A percentile compares a stretch with the other conserved stretches of the same genome.
These are phyloP conservation scores for Peromyscus leucopus DNA, from an alignment of 2,113 vertebrate species.

Conservation along the genomic window DNA sequence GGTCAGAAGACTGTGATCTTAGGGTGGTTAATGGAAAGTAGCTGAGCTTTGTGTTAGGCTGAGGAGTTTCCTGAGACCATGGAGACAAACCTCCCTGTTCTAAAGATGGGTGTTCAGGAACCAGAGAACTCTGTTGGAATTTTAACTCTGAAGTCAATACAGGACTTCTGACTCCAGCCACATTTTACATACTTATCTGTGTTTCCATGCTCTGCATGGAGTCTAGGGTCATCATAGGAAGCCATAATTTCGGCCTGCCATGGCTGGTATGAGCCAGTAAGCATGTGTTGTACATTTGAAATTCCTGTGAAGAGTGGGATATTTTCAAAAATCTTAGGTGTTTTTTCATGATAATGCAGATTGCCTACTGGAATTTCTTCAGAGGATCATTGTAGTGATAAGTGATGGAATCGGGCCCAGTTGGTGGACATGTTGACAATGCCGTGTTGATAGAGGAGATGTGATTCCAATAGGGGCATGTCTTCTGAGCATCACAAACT, in stretches of 20 bases:
- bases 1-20: background rate
- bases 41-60: background rate
- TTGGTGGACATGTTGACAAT: background rate
- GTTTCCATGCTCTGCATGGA: background rate
- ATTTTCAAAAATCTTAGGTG: background rate
- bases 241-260: background rate
- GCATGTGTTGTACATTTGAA: background rate
- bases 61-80: background rate
- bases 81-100: background rate
- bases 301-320: no score
- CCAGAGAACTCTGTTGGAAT: background rate
- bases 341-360: background rate
- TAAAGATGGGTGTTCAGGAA: background rate
- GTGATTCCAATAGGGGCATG: background rate
- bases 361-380: background rate
- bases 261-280: background rate
- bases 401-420: background rate
- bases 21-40: no score
- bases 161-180: no score
- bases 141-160: background rate
- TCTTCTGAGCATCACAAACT: background rate
- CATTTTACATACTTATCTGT: background rate
- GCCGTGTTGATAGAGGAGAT: background rate
- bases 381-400: no score
- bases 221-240: background rate